Evolutionary conservation across 2,888 invertebrate genomes (phyloP).

Genomic region (Troides oblongomaculatus): DNA sequence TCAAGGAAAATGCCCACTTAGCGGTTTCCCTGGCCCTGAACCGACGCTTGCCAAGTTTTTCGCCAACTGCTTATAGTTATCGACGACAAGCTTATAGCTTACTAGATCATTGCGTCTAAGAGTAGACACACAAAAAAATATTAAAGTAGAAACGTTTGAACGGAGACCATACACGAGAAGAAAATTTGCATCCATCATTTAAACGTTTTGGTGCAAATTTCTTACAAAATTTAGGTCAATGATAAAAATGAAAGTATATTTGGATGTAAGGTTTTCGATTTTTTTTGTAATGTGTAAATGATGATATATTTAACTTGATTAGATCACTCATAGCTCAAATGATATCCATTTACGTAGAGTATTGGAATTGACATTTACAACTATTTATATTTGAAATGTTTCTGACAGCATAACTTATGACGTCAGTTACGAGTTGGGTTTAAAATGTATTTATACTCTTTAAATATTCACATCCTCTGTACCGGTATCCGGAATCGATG

Average conservation of each 20-base stretch:
- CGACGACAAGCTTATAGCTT: not conserved
- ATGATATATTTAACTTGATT: too few relatives aligned
- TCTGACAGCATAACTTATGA: slow-evolving; percentile 18
- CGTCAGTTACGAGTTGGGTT: slow-evolving; percentile 5
- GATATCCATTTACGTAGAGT: not conserved
- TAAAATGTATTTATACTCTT: slow-evolving; percentile 22
- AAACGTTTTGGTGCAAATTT: too few relatives aligned
- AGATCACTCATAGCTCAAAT: too few relatives aligned
- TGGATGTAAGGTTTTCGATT: too few relatives aligned
- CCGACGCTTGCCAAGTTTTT: slow-evolving; percentile 46
- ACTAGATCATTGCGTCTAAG: not conserved
- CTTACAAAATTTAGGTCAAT: too few relatives aligned
- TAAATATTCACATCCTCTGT: slow-evolving; percentile 24
- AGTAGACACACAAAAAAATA: too few relatives aligned
- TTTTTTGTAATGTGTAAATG: too few relatives aligned
- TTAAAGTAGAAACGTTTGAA: too few relatives aligned
- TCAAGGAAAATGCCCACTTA: slow-evolving; percentile 77
- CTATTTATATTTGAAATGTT: slow-evolving; percentile 19
- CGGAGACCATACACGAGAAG: too few relatives aligned
- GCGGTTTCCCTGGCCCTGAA: slow-evolving; percentile 75
- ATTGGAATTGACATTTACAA: slow-evolving; percentile 4
- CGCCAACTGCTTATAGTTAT: slow-evolving; percentile 35
- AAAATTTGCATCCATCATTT: too few relatives aligned
- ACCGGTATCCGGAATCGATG: slow-evolving; percentile 12
- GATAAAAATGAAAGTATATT: too few relatives aligned